These are phyloP conservation scores for Idaea straminata DNA, from an alignment of 2,888 invertebrate species.

Conservation along the genomic window DNA sequence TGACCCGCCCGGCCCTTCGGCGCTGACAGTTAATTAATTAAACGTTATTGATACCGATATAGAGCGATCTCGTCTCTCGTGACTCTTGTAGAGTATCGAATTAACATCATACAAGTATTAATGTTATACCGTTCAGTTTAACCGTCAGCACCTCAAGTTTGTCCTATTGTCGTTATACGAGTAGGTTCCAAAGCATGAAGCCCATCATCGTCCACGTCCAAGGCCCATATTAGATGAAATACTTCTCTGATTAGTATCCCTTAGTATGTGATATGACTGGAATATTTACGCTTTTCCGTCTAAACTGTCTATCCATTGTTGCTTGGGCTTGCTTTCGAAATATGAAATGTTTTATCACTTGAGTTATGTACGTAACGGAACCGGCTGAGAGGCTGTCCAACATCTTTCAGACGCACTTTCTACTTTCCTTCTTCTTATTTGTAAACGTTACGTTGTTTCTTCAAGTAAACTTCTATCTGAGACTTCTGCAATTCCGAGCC, in stretches of 20 bases:
- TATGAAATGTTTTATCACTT: constrained; percentile 52
- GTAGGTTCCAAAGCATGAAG: constrained; percentile 70
- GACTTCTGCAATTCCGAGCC: constrained; percentile 45
- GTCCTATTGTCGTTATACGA: constrained; percentile 52
- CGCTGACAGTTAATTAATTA: constrained; percentile 69
- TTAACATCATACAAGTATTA: not conserved
- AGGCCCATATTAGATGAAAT: constrained; percentile 56
- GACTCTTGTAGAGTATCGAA: not conserved
- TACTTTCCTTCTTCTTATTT: constrained; percentile 52
- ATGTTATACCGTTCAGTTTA: constrained; percentile 41
- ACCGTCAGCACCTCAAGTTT: constrained; percentile 66
- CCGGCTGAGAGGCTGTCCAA: constrained; percentile 52
- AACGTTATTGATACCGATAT: constrained; percentile 6
- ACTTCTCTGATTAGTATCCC: constrained; percentile 60
- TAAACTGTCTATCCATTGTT: constrained; percentile 60
- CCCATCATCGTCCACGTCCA: constrained; percentile 56
- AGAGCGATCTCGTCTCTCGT: constrained; percentile 23
- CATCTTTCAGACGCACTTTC: constrained; percentile 62
- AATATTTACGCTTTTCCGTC: constrained; percentile 64
- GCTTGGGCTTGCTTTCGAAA: constrained; percentile 77
- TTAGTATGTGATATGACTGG: constrained; percentile 60
- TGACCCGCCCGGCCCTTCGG: constrained; percentile 43
- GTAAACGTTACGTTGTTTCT: constrained; percentile 46
- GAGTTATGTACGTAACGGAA: constrained; percentile 47
- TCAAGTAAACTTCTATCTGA: constrained; percentile 45